Evolutionary conservation across 2,888 invertebrate species (phyloP).

Genomic region (Drosophila kuntzei): DNA sequence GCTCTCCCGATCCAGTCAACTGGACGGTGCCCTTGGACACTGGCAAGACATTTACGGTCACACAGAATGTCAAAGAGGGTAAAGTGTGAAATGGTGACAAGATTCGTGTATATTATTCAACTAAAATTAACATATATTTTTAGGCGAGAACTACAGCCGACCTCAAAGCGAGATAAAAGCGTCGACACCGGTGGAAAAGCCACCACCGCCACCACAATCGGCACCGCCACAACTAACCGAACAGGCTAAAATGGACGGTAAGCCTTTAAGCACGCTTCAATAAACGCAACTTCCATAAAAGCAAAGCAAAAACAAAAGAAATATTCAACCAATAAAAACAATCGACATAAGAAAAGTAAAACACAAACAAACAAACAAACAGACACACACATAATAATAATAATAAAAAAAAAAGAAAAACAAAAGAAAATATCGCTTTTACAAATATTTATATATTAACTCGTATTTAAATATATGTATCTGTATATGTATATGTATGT

Average conservation of each 20-base stretch:
- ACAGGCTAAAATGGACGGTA: slow-evolving; percentile 87
- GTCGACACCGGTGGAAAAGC: slow-evolving; percentile 88
- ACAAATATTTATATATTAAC: slow-evolving; percentile 80
- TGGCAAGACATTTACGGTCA: slow-evolving; percentile 96
- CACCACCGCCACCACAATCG: slow-evolving; percentile 89
- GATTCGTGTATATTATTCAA: neutral
- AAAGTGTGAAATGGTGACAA: slow-evolving; percentile 40
- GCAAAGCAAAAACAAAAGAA: slow-evolving; percentile 54
- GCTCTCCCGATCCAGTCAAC: slow-evolving; percentile 97
- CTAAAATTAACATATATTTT: neutral
- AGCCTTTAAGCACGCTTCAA: slow-evolving; percentile 84
- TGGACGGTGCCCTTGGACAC: slow-evolving; percentile 98
- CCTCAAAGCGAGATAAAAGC: slow-evolving; percentile 95
- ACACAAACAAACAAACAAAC: slow-evolving; percentile 19
- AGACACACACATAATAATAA: slow-evolving; percentile 16
- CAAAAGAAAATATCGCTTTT: slow-evolving; percentile 68
- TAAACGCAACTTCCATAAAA: slow-evolving; percentile 75
- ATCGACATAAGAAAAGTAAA: slow-evolving; percentile 66
- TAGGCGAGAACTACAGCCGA: slow-evolving; percentile 92
- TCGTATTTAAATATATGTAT: slow-evolving; percentile 80
- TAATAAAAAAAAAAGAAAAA: slow-evolving; percentile 40
- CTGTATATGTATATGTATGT: slow-evolving; percentile 80
- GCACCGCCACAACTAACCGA: slow-evolving; percentile 89
- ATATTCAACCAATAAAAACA: slow-evolving; percentile 54
- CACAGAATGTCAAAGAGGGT: slow-evolving; percentile 95